phyloP scores from a whole-genome alignment of 2,888 invertebrate species.

The Drosophila trichaetosa region DNA sequence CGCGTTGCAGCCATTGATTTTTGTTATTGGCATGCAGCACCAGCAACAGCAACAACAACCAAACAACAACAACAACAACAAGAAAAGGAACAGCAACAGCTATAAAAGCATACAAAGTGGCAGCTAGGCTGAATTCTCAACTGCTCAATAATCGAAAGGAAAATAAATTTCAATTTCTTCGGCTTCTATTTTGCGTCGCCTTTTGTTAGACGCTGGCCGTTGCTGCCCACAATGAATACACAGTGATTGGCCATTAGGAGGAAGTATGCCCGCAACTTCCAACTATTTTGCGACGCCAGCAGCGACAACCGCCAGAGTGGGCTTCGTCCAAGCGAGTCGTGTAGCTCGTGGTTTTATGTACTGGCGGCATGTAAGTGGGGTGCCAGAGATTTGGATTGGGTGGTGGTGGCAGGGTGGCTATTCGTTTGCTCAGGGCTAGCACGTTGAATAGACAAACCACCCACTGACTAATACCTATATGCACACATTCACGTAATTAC shows the following conservation, averaged over 20 bases:
- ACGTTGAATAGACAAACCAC: slow-evolving; percentile 39
- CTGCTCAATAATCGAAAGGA: slow-evolving; percentile 42
- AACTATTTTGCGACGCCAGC: slow-evolving; percentile 52
- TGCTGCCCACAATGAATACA: slow-evolving; percentile 33
- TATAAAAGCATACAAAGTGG: slow-evolving; percentile 40
- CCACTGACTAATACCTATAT: slow-evolving; percentile 20
- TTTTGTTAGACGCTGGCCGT: slow-evolving; percentile 44
- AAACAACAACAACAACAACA: slow-evolving; percentile 23
- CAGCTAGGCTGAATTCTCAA: slow-evolving; percentile 53
- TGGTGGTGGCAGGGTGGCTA: slow-evolving; percentile 17
- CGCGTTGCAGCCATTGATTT: slow-evolving; percentile 70
- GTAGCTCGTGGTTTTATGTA: slow-evolving; percentile 76
- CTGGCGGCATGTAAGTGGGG: slow-evolving; percentile 75
- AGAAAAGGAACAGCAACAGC: slow-evolving; percentile 4
- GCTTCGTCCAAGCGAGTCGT: slow-evolving; percentile 69
- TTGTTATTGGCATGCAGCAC: slow-evolving; percentile 65
- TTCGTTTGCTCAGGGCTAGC: slow-evolving; percentile 19
- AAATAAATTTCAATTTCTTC: slow-evolving; percentile 39
- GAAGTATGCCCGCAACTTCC: slow-evolving; percentile 53
- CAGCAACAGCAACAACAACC: slow-evolving; percentile 17
- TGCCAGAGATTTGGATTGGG: slow-evolving; percentile 46
- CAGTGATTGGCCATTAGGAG: slow-evolving; percentile 29
- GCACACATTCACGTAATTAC: slow-evolving; percentile 57
- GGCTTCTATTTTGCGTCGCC: slow-evolving; percentile 23
- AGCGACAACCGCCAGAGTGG: slow-evolving; percentile 43